phyloP scores from a whole-genome alignment of 2,888 invertebrate species.

The Dolomedes plantarius region DNA sequence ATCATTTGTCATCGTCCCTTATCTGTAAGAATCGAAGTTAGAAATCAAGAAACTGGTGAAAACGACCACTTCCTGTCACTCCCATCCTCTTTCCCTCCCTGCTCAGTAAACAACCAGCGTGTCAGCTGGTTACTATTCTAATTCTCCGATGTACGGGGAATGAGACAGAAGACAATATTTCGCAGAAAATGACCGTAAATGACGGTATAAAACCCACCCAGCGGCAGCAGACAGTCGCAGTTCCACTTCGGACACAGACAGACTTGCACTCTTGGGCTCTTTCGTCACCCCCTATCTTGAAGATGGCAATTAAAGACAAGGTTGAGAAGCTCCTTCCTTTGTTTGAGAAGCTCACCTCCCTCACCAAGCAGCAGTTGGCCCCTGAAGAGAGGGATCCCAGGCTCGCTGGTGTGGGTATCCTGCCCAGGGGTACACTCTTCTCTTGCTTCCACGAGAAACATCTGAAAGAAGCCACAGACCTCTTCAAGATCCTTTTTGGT shows the following conservation, averaged over 20 bases:
- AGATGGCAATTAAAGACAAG: slow-evolving; percentile 61
- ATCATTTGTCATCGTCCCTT: too few species aligned
- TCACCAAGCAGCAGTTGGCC: slow-evolving; percentile 51
- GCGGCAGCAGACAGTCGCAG: not conserved
- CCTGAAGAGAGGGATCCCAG: slow-evolving; percentile 45
- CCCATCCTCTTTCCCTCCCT: not conserved
- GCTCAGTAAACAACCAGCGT: not conserved
- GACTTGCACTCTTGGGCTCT: slow-evolving; percentile 21
- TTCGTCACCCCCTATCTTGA: not conserved
- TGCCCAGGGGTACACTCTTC: slow-evolving; percentile 83
- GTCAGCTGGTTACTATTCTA: not conserved
- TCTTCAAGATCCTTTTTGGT: slow-evolving; percentile 84
- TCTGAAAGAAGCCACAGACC: slow-evolving; percentile 83
- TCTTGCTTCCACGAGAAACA: slow-evolving; percentile 86
- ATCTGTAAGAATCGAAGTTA: too few species aligned
- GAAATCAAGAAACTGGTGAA: too few species aligned
- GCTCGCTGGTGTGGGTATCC: slow-evolving; percentile 71
- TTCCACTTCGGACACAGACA: slow-evolving; percentile 22
- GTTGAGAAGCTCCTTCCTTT: slow-evolving; percentile 51
- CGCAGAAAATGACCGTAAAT: not conserved
- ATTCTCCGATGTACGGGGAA: not conserved
- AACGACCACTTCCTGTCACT: not conserved
- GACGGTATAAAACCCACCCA: slow-evolving; percentile 15
- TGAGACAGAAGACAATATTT: not conserved
- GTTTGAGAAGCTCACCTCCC: slow-evolving; percentile 60